Conservation (phyloP, 2,113 vertebrate species). For the Salvator merianae region DNA sequence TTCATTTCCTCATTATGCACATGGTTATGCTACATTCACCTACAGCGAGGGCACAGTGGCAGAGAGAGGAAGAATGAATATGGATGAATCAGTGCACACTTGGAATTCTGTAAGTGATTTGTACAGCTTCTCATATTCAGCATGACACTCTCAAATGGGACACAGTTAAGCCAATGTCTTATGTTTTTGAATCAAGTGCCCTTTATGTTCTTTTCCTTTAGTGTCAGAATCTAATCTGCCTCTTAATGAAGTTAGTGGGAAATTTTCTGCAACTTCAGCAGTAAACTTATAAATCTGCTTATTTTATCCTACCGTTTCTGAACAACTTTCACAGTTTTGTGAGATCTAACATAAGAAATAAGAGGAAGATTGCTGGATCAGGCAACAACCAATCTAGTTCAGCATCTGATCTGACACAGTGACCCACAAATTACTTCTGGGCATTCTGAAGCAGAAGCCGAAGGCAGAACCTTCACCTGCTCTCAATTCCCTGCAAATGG, state of each 20-base stretch:
- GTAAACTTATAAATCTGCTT: not conserved
- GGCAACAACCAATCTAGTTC: too few species aligned
- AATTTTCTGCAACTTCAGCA: not conserved
- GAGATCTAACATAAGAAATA: not conserved
- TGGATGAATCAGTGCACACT: constrained; percentile 52
- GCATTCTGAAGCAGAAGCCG: too few species aligned
- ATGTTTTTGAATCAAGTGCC: constrained; percentile 59
- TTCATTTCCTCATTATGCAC: constrained; percentile 52
- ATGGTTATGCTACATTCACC: constrained; percentile 50
- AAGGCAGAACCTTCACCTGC: too few species aligned
- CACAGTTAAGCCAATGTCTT: constrained; percentile 58
- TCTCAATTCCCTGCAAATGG: too few species aligned
- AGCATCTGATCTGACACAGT: too few species aligned
- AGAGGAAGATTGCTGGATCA: too few species aligned
- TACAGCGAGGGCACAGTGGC: not conserved
- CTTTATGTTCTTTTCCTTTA: constrained; percentile 37
- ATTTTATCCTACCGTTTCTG: not conserved
- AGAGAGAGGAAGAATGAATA: constrained; percentile 55
- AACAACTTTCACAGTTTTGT: constrained; percentile 9
- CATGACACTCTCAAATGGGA: constrained; percentile 52
- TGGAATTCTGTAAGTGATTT: constrained; percentile 47
- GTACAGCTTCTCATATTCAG: constrained; percentile 53
- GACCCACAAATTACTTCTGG: too few species aligned
- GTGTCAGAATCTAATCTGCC: not conserved
- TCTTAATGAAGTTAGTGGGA: not conserved